Evolutionary conservation across 2,888 invertebrate species (phyloP).

Genomic region (Merodon equestris): DNA sequence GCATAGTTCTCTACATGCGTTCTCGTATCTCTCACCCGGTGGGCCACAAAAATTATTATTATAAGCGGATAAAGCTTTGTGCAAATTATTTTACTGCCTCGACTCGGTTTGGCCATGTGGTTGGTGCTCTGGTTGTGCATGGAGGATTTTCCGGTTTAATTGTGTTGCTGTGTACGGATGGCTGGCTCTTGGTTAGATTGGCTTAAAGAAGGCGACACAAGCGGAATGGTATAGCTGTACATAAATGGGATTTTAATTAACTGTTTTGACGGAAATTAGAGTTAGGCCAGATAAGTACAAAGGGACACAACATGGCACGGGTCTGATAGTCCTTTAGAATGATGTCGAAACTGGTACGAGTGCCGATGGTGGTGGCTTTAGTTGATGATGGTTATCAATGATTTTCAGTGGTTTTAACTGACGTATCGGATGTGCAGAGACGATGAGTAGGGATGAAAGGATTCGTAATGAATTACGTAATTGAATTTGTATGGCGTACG

Average conservation of each 20-base stretch:
- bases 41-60: slow-evolving; percentile 60
- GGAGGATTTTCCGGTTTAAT: slow-evolving; percentile 60
- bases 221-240: background rate
- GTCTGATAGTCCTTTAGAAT: too few relatives aligned
- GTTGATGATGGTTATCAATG: slow-evolving; percentile 29
- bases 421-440: background rate
- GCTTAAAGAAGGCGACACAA: background rate
- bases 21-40: slow-evolving; percentile 22
- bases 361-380: too few relatives aligned
- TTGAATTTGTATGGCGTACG: slow-evolving; percentile 54
- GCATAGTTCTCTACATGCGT: too few relatives aligned
- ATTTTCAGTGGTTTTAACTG: slow-evolving; percentile 21
- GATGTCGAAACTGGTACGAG: too few relatives aligned
- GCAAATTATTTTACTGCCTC: slow-evolving; percentile 52
- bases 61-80: slow-evolving; percentile 57
- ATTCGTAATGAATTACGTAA: slow-evolving; percentile 46
- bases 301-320: slow-evolving; percentile 7
- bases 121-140: slow-evolving; percentile 4
- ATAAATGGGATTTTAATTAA: slow-evolving; percentile 65
- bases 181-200: background rate
- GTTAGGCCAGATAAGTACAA: slow-evolving; percentile 24
- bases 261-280: slow-evolving; percentile 60
- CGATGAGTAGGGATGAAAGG: too few relatives aligned
- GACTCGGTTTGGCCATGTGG: slow-evolving; percentile 26
- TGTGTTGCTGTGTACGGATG: slow-evolving; percentile 47